phyloP scores from a whole-genome alignment of 2,797 vertebrate genomes.

The Typhlichthys eigenmanni region DNA sequence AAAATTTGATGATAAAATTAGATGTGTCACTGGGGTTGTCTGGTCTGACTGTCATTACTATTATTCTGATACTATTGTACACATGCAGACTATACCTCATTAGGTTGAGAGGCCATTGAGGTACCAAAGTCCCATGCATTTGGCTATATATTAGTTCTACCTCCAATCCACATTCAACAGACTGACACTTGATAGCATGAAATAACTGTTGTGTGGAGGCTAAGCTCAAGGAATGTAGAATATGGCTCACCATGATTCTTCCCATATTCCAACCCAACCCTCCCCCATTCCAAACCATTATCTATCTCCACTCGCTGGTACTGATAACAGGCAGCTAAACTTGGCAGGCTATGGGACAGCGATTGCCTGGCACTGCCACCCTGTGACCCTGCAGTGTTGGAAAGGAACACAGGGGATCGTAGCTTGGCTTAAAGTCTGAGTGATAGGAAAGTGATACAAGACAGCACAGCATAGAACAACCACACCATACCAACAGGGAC shows the following conservation, averaged over 20 bases:
- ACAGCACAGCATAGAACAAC: conserved; percentile 4
- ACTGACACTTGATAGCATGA: conserved; percentile 11
- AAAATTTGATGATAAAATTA: too few species aligned
- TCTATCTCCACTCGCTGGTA: conserved; percentile 59
- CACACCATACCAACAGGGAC: not conserved
- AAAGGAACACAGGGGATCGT: conserved; percentile 42
- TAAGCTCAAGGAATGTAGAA: conserved; percentile 57
- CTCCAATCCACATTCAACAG: conserved; percentile 2
- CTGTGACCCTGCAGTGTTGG: conserved; percentile 67
- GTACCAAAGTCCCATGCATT: not conserved
- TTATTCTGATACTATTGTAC: not conserved
- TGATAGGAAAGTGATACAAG: conserved; percentile 43
- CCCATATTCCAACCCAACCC: conserved; percentile 20
- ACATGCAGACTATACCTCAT: not conserved
- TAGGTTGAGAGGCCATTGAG: not conserved
- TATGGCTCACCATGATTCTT: conserved; percentile 34
- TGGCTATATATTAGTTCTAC: not conserved
- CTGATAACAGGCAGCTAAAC: conserved; percentile 78
- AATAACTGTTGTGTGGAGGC: conserved; percentile 34
- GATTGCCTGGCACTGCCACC: conserved; percentile 55
- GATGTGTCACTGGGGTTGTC: not conserved
- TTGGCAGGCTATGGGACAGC: conserved; percentile 63
- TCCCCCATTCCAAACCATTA: conserved; percentile 27
- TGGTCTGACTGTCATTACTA: not conserved
- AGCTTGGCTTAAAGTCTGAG: conserved; percentile 31